Base-by-base conservation (phyloP, 2,113 vertebrate species). In the Geothlypis trichas region DNA sequence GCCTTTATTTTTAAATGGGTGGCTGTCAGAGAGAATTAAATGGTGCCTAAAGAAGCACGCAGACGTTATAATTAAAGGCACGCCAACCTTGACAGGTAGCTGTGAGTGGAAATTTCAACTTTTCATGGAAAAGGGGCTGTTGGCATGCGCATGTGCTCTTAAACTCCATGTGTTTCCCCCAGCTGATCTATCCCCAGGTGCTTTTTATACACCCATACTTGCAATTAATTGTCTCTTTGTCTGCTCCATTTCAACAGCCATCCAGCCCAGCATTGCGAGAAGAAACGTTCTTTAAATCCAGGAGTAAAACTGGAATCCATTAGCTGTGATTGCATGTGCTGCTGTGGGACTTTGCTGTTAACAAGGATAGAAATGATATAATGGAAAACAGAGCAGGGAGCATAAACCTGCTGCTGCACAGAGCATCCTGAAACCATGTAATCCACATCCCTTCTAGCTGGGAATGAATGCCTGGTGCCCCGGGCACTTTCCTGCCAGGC, bases 1-100 rank as follows among this genome's bases (percentile, higher is more conserved):
- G 97, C 97, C 97, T 98, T 98, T 97, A 95, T 96, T 97, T 98
- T 98, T 91, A 97, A 98, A 98, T 97, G 57, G 93, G 96, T 95
- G 96, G 97, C 97, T 98, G 97, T 98, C 98, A 97, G 94, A 91
- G 88, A 88, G 97, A 97, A 97, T 98, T 97, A 97, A 96, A 95
- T 73, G 84, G 97, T 97, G 96, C 96, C 97, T 96, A 95, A 96
- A 97, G 98, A 97, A 97, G 95, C 93, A 87, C 69, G 26, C 94
- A 96, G 96, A 98, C 96, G 0, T 96, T 97, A 90, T 98, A 97
- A 98, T 98, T 98, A 97, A 98, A 98, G 97, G 96, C 95, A 95
- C 90, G 52, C 96, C 97, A 97, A 80, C 96, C 97, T 97, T 98
- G 96, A 96, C 97, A 97, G 96, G 97, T 95, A 95, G 94, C 62